These are phyloP conservation scores for Labroides dimidiatus DNA, from an alignment of 2,797 vertebrate genomes.

Conservation along the genomic window DNA sequence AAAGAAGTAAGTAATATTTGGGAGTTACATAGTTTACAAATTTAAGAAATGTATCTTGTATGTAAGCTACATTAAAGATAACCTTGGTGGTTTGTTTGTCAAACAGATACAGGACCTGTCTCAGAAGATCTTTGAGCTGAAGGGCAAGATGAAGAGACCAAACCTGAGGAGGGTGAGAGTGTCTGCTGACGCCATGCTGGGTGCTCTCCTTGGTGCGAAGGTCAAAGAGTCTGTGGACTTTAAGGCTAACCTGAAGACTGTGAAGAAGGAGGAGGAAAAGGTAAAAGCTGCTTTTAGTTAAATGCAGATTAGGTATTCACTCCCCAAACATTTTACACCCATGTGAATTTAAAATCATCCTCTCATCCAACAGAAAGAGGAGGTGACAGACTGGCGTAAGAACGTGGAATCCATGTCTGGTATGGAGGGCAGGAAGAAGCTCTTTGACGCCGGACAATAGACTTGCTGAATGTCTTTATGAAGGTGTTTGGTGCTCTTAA, in stretches of 20 bases:
- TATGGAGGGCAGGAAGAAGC: constrained; percentile 85
- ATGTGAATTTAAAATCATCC: background rate
- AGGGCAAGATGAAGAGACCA: constrained; percentile 87
- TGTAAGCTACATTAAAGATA: background rate
- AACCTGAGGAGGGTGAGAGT: constrained; percentile 83
- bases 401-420: constrained; percentile 85
- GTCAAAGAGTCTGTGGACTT: constrained; percentile 87
- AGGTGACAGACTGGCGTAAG: constrained; percentile 85
- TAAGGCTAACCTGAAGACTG: constrained; percentile 87
- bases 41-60: background rate
- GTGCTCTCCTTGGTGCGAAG: constrained; percentile 82
- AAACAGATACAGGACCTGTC: constrained; percentile 77
- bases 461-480: constrained; percentile 8
- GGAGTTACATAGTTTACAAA: background rate
- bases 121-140: constrained; percentile 82
- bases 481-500: constrained; percentile 19
- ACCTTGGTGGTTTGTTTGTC: background rate
- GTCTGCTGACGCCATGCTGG: constrained; percentile 87
- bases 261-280: constrained; percentile 89
- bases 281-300: constrained; percentile 45
- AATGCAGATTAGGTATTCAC: background rate
- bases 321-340: no score
- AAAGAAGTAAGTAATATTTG: constrained; percentile 60
- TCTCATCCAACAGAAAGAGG: constrained; percentile 75
- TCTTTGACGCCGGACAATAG: constrained; percentile 76